Evolutionary conservation across 1,140 invertebrate genomes (phyloP).

Genomic region (Venturia canescens): DNA sequence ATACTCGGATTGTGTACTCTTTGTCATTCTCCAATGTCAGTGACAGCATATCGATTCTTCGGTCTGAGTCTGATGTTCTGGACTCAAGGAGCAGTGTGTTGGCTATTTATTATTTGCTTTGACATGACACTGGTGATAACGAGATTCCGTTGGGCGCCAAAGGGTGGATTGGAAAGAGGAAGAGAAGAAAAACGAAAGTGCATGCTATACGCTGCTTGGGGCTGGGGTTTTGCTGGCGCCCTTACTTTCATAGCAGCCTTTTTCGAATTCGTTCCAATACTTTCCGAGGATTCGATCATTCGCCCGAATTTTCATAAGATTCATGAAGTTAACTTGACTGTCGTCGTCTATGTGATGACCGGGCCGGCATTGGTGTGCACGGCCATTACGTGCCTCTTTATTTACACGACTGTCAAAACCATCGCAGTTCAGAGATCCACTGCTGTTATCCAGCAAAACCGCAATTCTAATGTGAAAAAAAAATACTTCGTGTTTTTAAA

Average conservation of each 20-base stretch:
- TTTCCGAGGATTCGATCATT: conserved; percentile 59
- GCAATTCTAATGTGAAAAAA: conserved; percentile 52
- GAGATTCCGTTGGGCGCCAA: conserved; percentile 60
- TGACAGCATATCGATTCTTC: conserved; percentile 46
- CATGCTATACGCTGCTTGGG: conserved; percentile 55
- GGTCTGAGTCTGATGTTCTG: conserved; percentile 62
- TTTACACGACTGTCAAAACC: conserved; percentile 62
- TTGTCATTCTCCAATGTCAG: conserved; percentile 55
- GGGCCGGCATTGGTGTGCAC: conserved; percentile 59
- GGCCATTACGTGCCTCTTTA: conserved; percentile 61
- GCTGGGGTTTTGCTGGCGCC: conserved; percentile 54
- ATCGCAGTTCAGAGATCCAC: conserved; percentile 57
- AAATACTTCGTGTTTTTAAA: conserved; percentile 65
- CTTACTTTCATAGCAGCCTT: conserved; percentile 57
- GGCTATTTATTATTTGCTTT: conserved; percentile 66
- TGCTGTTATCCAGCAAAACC: conserved; percentile 48
- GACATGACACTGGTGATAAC: conserved; percentile 68
- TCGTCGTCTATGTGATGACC: conserved; percentile 59
- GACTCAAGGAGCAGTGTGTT: conserved; percentile 58
- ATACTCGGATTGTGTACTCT: conserved; percentile 56
- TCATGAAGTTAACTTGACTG: conserved; percentile 52
- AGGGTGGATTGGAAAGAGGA: conserved; percentile 45
- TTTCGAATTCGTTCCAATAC: conserved; percentile 58
- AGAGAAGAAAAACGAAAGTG: conserved; percentile 62
- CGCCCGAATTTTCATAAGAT: conserved; percentile 64